Evolutionary conservation across 2,113 vertebrate genomes (phyloP).

Genomic region (Thomomys bottae): DNA sequence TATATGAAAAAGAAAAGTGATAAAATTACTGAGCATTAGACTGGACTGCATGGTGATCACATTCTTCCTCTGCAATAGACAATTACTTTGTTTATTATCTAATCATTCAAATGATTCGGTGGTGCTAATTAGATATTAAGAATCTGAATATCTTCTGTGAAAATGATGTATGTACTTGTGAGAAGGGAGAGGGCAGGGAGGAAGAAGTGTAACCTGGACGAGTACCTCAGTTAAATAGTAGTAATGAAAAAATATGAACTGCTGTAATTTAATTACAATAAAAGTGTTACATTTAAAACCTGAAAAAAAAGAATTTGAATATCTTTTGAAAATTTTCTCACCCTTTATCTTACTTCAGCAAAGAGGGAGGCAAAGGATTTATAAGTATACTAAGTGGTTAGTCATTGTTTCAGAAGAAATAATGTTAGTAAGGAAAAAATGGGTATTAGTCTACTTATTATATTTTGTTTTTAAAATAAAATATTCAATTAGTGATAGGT

Average conservation of each 20-base stretch:
- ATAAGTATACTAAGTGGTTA: neutral
- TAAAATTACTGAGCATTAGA: neutral
- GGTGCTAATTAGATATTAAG: slow-evolving; percentile 37
- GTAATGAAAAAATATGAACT: too few relatives aligned
- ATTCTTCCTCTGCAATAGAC: slow-evolving; percentile 13
- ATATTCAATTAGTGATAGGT: slow-evolving; percentile 48
- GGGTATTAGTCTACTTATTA: slow-evolving; percentile 3
- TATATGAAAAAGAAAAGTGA: neutral
- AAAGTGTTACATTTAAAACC: too few relatives aligned
- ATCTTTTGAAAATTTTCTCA: neutral
- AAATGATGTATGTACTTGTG: too few relatives aligned
- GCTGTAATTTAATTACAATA: too few relatives aligned
- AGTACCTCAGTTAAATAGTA: too few relatives aligned
- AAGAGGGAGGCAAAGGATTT: neutral
- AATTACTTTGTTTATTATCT: slow-evolving; percentile 23
- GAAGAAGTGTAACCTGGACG: too few relatives aligned
- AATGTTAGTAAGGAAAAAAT: slow-evolving; percentile 23
- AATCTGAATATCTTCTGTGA: neutral
- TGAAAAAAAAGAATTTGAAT: neutral
- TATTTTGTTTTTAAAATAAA: slow-evolving; percentile 47
- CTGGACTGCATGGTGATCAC: neutral
- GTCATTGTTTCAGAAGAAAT: slow-evolving; percentile 31
- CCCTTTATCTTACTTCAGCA: neutral
- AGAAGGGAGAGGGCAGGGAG: too few relatives aligned
- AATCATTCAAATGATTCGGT: slow-evolving; percentile 19